These are phyloP conservation scores for Elysia chlorotica DNA, from an alignment of 1,140 invertebrate species.

Conservation along the genomic window DNA sequence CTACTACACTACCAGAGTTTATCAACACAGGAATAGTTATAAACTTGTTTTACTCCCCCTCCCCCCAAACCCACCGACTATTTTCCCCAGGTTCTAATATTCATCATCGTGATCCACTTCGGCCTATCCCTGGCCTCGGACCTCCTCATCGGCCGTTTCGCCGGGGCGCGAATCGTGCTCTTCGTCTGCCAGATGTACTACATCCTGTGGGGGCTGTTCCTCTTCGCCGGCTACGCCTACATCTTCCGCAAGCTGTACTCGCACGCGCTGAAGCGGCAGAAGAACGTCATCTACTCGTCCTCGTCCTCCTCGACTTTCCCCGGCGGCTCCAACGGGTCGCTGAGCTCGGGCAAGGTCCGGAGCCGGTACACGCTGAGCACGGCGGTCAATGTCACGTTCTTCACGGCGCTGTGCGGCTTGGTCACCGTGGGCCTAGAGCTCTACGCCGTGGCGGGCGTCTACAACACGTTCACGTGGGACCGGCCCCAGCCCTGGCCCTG, in stretches of 20 bases:
- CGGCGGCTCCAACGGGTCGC: too few relatives aligned
- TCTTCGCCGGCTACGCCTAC: conserved; percentile 83
- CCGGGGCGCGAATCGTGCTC: conserved; percentile 35
- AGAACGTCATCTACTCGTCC: conserved; percentile 29
- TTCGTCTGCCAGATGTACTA: conserved; percentile 66
- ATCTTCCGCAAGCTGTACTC: conserved; percentile 70
- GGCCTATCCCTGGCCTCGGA: conserved; percentile 79
- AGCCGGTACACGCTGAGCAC: conserved; percentile 32
- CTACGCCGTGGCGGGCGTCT: conserved; percentile 79
- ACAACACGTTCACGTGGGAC: conserved; percentile 47
- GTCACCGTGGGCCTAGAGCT: conserved; percentile 80
- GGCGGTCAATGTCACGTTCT: conserved; percentile 68
- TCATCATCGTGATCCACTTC: conserved; percentile 78
- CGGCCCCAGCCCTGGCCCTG: conserved; percentile 75
- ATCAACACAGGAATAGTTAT: not conserved
- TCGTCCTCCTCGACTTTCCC: too few relatives aligned
- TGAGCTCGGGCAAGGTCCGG: conserved; percentile 10
- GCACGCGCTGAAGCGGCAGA: conserved; percentile 59
- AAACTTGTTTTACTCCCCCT: not conserved
- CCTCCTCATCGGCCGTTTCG: conserved; percentile 67
- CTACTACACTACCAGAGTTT: not conserved
- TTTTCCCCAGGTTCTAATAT: conserved; percentile 67
- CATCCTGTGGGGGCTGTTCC: conserved; percentile 74
- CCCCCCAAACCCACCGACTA: not conserved
- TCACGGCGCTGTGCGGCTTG: conserved; percentile 81